Conservation (phyloP, 2,113 vertebrate species). For the Pavo muticus region DNA sequence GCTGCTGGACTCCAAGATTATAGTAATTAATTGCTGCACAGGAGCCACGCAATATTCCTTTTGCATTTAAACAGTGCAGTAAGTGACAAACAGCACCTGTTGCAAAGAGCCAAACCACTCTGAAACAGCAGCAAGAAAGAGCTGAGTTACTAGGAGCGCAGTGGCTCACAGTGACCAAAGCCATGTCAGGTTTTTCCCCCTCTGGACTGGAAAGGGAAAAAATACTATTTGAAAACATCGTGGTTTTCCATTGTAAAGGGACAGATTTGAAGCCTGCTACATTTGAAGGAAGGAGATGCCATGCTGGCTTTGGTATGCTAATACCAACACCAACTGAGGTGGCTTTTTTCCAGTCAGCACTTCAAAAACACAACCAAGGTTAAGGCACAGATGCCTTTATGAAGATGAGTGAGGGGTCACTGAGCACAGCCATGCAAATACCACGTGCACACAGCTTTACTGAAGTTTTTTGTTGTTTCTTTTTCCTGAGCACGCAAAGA, state of each 20-base stretch:
- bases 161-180: neutral
- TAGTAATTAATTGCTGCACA: neutral
- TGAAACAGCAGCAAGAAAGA: neutral
- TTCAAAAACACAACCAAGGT: neutral
- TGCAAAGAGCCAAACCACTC: neutral
- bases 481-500: neutral
- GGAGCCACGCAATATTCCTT: neutral
- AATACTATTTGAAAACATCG: neutral
- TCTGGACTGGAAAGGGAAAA: neutral
- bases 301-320: neutral
- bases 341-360: neutral
- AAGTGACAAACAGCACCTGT: neutral
- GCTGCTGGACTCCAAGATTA: neutral
- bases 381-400: neutral
- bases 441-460: rapidly evolving
- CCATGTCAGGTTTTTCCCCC: rapidly evolving
- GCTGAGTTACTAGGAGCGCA: neutral
- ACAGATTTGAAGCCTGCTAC: neutral
- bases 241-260: neutral
- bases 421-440: neutral
- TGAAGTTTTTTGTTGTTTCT: neutral
- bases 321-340: neutral
- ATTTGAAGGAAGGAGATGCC: neutral
- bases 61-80: rapidly evolving
- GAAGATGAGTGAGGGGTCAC: neutral